Evolutionary conservation across 2,113 vertebrate species (phyloP).

Genomic region (Lates calcarifer): DNA sequence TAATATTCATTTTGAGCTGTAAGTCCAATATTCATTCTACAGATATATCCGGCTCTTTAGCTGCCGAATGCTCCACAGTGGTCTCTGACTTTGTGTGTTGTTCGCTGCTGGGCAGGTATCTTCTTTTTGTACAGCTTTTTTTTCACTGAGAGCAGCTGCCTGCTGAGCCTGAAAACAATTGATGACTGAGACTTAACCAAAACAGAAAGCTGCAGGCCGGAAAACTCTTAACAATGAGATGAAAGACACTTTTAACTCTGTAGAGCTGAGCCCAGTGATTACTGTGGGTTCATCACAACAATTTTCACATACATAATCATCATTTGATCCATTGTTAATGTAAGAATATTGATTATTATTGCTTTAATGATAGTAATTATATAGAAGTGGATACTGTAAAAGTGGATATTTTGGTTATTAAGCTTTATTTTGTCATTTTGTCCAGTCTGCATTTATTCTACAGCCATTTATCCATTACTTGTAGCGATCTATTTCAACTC

Average conservation of each 20-base stretch:
- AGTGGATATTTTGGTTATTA: too few relatives aligned
- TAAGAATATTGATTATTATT: background rate
- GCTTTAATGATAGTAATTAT: background rate
- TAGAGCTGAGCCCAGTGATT: background rate
- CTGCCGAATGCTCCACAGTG: background rate
- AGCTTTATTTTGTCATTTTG: background rate
- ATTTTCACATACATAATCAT: background rate
- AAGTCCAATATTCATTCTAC: background rate
- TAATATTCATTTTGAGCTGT: background rate
- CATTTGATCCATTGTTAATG: background rate
- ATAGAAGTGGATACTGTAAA: background rate
- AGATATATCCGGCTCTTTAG: background rate
- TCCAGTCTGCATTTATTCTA: background rate
- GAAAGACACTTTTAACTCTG: background rate
- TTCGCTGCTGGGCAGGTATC: background rate
- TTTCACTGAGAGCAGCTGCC: background rate
- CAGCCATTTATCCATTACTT: background rate
- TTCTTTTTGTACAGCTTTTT: background rate
- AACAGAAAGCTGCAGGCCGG: background rate
- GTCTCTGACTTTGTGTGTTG: background rate
- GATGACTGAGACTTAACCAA: background rate
- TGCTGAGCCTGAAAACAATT: background rate
- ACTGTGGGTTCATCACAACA: background rate
- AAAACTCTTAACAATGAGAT: background rate
- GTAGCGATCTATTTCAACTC: background rate